Base-by-base conservation (phyloP, 2,797 vertebrate genomes). In the Muscicapa comitata region DNA sequence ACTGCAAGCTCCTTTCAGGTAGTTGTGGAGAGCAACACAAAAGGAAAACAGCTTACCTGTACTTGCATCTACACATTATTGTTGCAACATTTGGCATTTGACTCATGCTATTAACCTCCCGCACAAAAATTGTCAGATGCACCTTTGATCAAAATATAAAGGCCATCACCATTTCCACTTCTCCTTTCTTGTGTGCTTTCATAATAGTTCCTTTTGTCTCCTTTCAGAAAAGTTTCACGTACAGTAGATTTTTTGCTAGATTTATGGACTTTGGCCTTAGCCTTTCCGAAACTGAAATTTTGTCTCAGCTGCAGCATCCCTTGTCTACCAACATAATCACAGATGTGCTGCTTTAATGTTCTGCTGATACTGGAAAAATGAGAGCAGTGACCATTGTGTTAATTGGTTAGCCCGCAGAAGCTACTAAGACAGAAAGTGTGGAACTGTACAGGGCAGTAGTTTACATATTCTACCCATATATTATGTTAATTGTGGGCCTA, bases 351-450 rank as follows among this genome's bases (percentile, higher is more conserved):
- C 86, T 96, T 96, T 97, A 96, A 96, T 95, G 92, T 97, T 96
- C 92, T 97, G 85, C 95, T 97, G 96, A 95, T 97, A 95, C 95
- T 95, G 90, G 90, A 59, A 96, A 98, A 98, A 96, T 95, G 91
- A 97, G 94, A 98, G 95, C 90, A 95, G 68, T 97, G 95, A 97
- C 95, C 96, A 97, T 96, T 97, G 79, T 96, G 93, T 94, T 98
- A 98, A 98, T 98, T 97, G 98, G 90, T 90, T 96, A 93, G 80
- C 90, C 83, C 47, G 38, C 74, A 93, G 92, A 96, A 94, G 76
- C 73, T 92, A 92, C 95, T 96, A 93, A 97, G 91, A 96, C 53
- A 76, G 88, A 90, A 96, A 97, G 28, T 86, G 53, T 93, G 89
- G 93, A 97, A 95, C 37, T 93, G 90, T 94, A 90, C 82, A 85